A percentile compares a stretch with the other conserved stretches of the same genome.
Evolutionary conservation across 2,797 vertebrate genomes (phyloP).

Genomic region (Enteromius fasciolatus): DNA sequence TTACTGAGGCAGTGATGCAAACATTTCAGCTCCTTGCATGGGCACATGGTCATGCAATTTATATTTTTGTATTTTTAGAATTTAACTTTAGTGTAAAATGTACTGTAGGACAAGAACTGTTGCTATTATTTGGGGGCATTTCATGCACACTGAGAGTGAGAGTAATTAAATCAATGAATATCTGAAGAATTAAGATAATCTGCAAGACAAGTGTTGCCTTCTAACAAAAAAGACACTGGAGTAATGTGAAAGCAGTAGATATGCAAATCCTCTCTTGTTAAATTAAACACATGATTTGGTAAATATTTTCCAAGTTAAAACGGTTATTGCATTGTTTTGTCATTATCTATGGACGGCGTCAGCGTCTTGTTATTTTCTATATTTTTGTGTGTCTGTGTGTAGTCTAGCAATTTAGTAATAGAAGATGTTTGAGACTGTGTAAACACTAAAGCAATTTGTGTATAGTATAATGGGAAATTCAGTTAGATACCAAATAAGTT

Average conservation of each 20-base stretch:
- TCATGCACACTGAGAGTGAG: not conserved
- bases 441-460: not conserved
- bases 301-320: not conserved
- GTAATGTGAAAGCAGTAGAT: not conserved
- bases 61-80: conserved; percentile 11
- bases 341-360: not conserved
- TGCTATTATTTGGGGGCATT: not conserved
- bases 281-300: not conserved
- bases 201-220: not conserved
- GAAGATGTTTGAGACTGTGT: conserved; percentile 6
- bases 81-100: not conserved
- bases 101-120: not conserved
- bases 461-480: not conserved
- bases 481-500: conserved; percentile 1
- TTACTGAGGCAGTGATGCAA: not conserved
- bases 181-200: not conserved
- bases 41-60: not conserved
- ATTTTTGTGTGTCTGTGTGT: not conserved
- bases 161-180: not conserved
- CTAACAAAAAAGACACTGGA: not conserved
- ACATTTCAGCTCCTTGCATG: not conserved
- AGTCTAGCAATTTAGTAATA: not conserved
- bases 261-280: not conserved
- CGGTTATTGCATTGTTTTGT: not conserved
- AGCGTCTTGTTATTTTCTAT: not conserved